Conservation (phyloP, 2,888 invertebrate genomes). For the Sycophila texana region DNA sequence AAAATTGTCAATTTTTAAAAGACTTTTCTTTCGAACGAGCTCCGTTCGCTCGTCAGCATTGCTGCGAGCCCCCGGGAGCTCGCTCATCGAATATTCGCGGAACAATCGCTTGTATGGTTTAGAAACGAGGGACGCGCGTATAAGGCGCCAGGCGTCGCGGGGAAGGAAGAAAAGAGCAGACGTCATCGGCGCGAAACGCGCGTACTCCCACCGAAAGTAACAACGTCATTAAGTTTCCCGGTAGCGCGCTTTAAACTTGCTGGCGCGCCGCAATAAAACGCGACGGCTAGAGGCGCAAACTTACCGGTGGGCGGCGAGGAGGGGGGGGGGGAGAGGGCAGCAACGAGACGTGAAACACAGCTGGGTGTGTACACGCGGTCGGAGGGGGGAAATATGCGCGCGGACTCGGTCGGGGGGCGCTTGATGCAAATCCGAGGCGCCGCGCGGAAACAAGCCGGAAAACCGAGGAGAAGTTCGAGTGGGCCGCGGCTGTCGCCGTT, state of each 20-base stretch:
- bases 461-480: conserved; percentile 31
- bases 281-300: conserved; percentile 16
- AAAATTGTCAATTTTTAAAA: too few relatives aligned
- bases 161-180: too few relatives aligned
- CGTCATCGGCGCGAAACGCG: too few relatives aligned
- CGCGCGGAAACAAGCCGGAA: conserved; percentile 56
- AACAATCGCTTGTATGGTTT: too few relatives aligned
- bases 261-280: conserved; percentile 22
- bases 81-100: neutral
- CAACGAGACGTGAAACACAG: neutral
- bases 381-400: conserved; percentile 10
- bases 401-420: conserved; percentile 17
- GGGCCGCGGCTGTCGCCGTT: conserved; percentile 12
- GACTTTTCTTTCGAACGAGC: too few relatives aligned
- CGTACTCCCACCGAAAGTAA: neutral
- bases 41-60: too few relatives aligned
- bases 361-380: conserved; percentile 2
- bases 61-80: too few relatives aligned
- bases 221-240: conserved; percentile 18
- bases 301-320: conserved; percentile 9
- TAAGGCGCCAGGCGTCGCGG: too few relatives aligned
- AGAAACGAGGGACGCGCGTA: too few relatives aligned
- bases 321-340: conserved; percentile 1
- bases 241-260: conserved; percentile 14
- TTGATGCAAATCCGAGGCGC: conserved; percentile 50